A percentile compares a stretch with the other conserved stretches of the same genome.
Conservation (phyloP, 1,140 invertebrate species). For the Hyphantria cunea region DNA sequence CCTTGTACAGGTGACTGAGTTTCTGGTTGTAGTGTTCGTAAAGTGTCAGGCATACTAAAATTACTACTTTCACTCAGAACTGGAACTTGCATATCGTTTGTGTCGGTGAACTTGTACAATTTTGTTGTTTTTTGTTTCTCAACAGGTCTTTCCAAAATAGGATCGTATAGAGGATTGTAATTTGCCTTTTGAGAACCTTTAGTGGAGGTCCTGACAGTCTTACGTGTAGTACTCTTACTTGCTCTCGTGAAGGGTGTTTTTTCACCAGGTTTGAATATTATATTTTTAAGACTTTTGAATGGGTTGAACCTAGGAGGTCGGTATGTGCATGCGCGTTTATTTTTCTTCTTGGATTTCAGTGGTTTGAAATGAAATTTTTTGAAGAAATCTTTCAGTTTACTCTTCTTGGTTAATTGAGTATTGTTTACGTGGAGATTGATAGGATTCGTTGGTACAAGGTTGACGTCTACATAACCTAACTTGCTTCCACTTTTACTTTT, state of each 20-base stretch:
- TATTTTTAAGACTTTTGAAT: constrained; percentile 52
- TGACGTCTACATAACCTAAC: constrained; percentile 39
- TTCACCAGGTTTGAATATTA: constrained; percentile 37
- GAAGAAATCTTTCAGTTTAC: constrained; percentile 43
- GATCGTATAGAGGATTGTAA: too few relatives aligned
- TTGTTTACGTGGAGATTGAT: too few relatives aligned
- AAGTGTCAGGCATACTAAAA: too few relatives aligned
- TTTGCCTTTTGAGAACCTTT: too few relatives aligned
- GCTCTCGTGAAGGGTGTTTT: constrained; percentile 5
- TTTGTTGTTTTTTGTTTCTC: too few relatives aligned
- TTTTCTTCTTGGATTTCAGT: constrained; percentile 12
- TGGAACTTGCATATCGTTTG: too few relatives aligned
- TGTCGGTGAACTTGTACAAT: too few relatives aligned
- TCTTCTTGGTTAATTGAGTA: constrained; percentile 23
- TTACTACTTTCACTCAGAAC: too few relatives aligned
- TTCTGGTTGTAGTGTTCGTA: too few relatives aligned
- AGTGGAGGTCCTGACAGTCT: too few relatives aligned
- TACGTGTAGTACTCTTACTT: neutral
- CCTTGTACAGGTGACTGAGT: too few relatives aligned
- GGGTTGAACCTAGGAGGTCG: constrained; percentile 48
- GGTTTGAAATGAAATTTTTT: constrained; percentile 39
- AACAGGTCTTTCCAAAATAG: too few relatives aligned
- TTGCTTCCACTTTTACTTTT: constrained; percentile 1
- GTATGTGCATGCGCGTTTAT: constrained; percentile 30
- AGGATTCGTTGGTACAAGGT: constrained; percentile 22